A percentile compares a stretch with the other conserved stretches of the same genome.
phyloP scores from a whole-genome alignment of 2,888 invertebrate genomes.

The Orthosia incerta region DNA sequence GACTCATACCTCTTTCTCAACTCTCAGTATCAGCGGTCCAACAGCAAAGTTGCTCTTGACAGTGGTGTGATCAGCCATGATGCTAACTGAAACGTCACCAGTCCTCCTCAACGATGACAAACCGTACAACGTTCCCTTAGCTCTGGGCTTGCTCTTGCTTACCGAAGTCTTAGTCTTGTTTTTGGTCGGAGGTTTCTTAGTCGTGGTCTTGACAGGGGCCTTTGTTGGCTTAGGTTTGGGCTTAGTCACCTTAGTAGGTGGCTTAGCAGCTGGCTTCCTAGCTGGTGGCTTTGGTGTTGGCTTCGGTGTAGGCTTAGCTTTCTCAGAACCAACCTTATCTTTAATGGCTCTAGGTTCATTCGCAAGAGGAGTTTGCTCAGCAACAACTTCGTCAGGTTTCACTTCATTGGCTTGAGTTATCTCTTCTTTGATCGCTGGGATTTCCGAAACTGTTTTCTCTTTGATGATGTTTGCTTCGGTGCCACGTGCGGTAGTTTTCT shows the following conservation, averaged over 20 bases:
- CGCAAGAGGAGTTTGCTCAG: slow-evolving; percentile 61
- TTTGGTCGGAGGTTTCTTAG: slow-evolving; percentile 83
- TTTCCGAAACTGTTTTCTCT: slow-evolving; percentile 72
- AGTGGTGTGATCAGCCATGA: slow-evolving; percentile 95
- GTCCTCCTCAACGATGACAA: slow-evolving; percentile 94
- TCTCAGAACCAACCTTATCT: slow-evolving; percentile 75
- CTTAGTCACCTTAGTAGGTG: slow-evolving; percentile 74
- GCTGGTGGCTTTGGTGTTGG: slow-evolving; percentile 68
- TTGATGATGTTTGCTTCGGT: slow-evolving; percentile 73
- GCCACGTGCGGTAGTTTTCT: slow-evolving; percentile 84
- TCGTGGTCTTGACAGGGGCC: slow-evolving; percentile 69
- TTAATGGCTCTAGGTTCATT: slow-evolving; percentile 81
- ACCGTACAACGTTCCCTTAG: slow-evolving; percentile 95
- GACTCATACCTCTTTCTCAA: slow-evolving; percentile 93
- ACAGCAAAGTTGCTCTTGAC: slow-evolving; percentile 95
- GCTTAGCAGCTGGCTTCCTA: slow-evolving; percentile 67
- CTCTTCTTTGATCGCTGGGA: slow-evolving; percentile 75
- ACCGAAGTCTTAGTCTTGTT: slow-evolving; percentile 81
- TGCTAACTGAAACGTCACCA: slow-evolving; percentile 95
- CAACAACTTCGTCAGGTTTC: slow-evolving; percentile 65
- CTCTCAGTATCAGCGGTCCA: slow-evolving; percentile 95
- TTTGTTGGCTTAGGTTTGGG: slow-evolving; percentile 75
- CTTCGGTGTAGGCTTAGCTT: slow-evolving; percentile 82
- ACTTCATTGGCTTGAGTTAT: slow-evolving; percentile 69
- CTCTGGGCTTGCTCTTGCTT: slow-evolving; percentile 91